Conservation (phyloP, 2,797 vertebrate species). For the Enteromius radiatus region DNA sequence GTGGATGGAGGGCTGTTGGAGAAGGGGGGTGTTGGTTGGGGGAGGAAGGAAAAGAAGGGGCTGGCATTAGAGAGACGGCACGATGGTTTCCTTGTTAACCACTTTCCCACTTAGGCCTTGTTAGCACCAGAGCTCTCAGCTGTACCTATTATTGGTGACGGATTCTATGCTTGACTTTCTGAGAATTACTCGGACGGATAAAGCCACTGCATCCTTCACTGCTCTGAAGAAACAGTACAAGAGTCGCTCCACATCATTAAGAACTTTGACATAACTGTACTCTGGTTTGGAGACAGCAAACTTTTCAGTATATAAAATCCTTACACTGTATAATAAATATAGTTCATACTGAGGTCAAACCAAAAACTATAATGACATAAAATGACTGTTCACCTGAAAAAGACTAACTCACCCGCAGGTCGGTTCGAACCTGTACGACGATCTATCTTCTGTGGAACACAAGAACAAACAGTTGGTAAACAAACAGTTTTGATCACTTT, state of each 20-base stretch:
- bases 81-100: constrained; percentile 77
- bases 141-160: constrained; percentile 67
- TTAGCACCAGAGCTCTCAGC: constrained; percentile 75
- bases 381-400: neutral
- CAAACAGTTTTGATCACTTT: neutral
- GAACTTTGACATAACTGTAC: constrained; percentile 12
- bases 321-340: neutral
- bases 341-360: neutral
- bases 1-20: constrained; percentile 40
- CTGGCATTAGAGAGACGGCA: constrained; percentile 56
- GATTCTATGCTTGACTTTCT: constrained; percentile 65
- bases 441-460: neutral
- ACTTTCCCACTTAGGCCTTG: constrained; percentile 79
- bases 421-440: neutral
- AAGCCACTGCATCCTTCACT: constrained; percentile 19
- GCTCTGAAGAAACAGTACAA: constrained; percentile 28
- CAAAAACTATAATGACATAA: no score
- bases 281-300: neutral
- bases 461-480: neutral
- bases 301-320: neutral
- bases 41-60: constrained; percentile 34
- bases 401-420: neutral
- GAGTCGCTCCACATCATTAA: constrained; percentile 26
- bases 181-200: constrained; percentile 50
- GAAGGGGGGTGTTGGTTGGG: constrained; percentile 70